phyloP scores from a whole-genome alignment of 2,113 vertebrate genomes.

The Fulmarus glacialis region DNA sequence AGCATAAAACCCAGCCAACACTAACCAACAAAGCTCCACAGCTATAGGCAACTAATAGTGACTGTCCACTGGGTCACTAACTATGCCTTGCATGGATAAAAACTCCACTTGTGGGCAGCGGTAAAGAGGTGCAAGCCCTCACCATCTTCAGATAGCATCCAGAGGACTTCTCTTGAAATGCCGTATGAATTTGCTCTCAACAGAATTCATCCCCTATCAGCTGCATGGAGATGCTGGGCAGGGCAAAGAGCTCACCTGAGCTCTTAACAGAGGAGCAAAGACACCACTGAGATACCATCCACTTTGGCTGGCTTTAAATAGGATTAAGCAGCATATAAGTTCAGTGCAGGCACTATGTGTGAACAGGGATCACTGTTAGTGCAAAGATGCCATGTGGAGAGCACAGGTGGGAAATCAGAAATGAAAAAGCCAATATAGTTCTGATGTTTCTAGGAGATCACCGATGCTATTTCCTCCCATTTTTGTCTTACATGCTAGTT shows the following conservation, averaged over 20 bases:
- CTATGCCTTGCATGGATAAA: background rate
- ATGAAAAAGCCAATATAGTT: background rate
- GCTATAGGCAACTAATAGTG: background rate
- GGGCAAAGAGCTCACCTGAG: background rate
- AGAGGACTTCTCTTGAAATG: background rate
- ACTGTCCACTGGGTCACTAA: background rate
- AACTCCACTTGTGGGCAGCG: background rate
- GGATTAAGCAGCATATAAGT: background rate
- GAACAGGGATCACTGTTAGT: no score
- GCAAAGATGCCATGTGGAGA: background rate
- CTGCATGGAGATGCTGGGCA: background rate
- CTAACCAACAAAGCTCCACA: background rate
- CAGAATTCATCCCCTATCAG: background rate
- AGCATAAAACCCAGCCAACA: background rate
- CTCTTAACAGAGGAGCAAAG: background rate
- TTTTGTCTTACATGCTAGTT: background rate
- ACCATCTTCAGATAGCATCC: background rate
- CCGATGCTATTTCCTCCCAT: background rate
- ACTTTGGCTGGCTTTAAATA: background rate
- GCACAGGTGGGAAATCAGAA: background rate
- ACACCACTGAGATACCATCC: background rate
- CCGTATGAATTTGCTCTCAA: background rate
- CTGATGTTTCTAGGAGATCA: background rate
- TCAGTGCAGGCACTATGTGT: background rate
- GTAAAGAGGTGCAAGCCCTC: background rate